These are phyloP conservation scores for Bombus superbus DNA, from an alignment of 1,140 invertebrate genomes.

Conservation along the genomic window DNA sequence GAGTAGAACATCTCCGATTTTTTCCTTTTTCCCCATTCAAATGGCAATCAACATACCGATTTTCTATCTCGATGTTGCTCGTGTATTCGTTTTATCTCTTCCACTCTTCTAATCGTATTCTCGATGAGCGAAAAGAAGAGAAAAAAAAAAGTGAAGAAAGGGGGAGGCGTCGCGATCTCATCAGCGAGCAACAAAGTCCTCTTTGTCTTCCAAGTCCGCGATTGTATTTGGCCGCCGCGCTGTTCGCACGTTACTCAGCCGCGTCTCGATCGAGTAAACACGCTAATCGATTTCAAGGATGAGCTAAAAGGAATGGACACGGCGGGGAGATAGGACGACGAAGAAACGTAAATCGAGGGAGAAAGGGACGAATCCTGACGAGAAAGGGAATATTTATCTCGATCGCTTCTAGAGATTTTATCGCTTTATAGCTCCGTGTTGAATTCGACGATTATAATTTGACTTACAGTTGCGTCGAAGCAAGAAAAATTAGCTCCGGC, in stretches of 20 bases:
- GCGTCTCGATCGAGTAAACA: constrained; percentile 61
- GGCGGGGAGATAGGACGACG: constrained; percentile 15
- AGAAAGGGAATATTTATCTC: constrained; percentile 9
- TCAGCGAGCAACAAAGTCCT: constrained; percentile 61
- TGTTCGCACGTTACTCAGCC: constrained; percentile 47
- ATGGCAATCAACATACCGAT: constrained; percentile 55
- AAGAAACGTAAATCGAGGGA: constrained; percentile 26
- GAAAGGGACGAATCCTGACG: neutral
- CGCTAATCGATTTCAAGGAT: constrained; percentile 60
- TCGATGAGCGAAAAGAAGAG: neutral
- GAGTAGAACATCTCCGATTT: constrained; percentile 5
- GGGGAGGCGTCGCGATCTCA: constrained; percentile 52
- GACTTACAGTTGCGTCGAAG: too few relatives aligned
- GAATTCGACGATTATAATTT: too few relatives aligned
- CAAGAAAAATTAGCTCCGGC: too few relatives aligned
- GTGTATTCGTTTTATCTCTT: neutral
- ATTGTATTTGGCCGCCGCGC: constrained; percentile 25
- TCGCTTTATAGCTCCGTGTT: too few relatives aligned
- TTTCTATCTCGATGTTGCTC: constrained; percentile 33
- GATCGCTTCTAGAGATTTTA: neutral
- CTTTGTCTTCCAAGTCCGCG: constrained; percentile 62
- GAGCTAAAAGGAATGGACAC: neutral
- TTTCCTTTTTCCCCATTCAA: neutral
- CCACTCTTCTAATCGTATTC: constrained; percentile 6
- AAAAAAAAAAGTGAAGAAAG: constrained; percentile 1